Evolutionary conservation across 1,140 invertebrate genomes (phyloP), one percentile per base, ranked within the genome.

Genomic region (Lamellibrachia luymesi): DNA sequence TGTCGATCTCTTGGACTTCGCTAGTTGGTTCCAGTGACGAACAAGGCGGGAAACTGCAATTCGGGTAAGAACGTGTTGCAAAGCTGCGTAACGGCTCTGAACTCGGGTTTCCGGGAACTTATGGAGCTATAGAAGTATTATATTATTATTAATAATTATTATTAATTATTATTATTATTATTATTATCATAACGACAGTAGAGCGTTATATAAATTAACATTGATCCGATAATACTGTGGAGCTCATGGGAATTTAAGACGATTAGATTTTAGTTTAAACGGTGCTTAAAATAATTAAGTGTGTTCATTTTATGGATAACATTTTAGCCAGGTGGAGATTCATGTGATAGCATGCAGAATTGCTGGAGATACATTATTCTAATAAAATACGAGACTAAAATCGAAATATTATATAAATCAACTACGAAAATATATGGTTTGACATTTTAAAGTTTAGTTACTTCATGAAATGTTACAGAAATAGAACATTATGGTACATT

Each of bases 11-110:
- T 13, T 91, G 90, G 90, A 91, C 90, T 50, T 91, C 90, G 50
- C 38, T n/a, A 91, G 50, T 51, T 91, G 90, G 90, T 91, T 91
- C 90, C 90, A 91, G 25, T 91, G 50, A 91, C 13, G 7, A 80
- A 80, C 64, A 2, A 22, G 64, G 13, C 13, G 6, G 64, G 8
- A 10, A 8, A 6, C 25, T 4, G 13, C 64, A 80, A 80, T 80
- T 80, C 64, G 64, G 64, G 64, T 80, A 80, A 80, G 64, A 10
- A 17, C 17, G 64, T 22, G 64, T 80, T 17, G 25, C 17, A 17
- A 80, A 22, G 64, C 38, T 38, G 38, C 38, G 38, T 38, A 38
- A 38, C 38, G 38, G 38, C 38, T 38, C 38, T 38, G 38, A 38
- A 38, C 38, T 38, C 38, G 38, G 38, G 38, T 38, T 38, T 38